phyloP scores from a whole-genome alignment of 2,797 vertebrate species.

The Xerus rutilus region DNA sequence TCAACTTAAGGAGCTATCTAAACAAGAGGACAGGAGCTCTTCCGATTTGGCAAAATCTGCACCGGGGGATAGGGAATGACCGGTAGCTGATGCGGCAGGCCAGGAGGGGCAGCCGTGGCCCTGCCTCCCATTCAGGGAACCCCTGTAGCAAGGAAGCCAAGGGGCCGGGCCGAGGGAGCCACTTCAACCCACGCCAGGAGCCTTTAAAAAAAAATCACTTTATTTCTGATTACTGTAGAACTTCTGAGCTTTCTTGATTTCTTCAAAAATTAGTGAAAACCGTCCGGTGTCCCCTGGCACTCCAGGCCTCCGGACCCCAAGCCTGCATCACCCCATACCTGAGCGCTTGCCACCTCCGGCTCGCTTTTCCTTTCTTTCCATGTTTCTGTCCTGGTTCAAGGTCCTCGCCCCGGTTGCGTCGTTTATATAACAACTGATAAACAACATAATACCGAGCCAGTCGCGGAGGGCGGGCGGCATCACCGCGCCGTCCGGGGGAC shows the following conservation, averaged over 20 bases:
- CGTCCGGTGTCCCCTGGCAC: not conserved
- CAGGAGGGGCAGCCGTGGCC: accelerated
- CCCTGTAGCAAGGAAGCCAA: too few species aligned
- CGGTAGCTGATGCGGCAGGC: accelerated
- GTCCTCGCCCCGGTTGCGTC: not conserved
- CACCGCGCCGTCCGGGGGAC: not conserved
- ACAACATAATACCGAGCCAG: not conserved
- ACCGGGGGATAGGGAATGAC: not conserved
- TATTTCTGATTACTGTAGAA: not conserved
- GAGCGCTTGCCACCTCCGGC: accelerated
- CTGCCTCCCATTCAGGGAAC: not conserved
- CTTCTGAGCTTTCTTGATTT: not conserved
- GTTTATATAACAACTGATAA: not conserved
- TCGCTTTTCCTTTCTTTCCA: accelerated
- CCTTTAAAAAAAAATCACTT: not conserved
- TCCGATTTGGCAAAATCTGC: not conserved
- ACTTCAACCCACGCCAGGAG: too few species aligned
- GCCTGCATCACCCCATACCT: accelerated
- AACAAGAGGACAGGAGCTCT: not conserved
- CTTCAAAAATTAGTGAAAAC: not conserved
- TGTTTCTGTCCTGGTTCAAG: not conserved
- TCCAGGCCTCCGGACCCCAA: accelerated
- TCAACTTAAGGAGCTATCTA: not conserved
- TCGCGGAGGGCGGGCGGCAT: not conserved
- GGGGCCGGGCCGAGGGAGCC: not conserved